These are phyloP conservation scores for Cranoglanis bouderius DNA, from an alignment of 2,113 vertebrate species.

Conservation along the genomic window DNA sequence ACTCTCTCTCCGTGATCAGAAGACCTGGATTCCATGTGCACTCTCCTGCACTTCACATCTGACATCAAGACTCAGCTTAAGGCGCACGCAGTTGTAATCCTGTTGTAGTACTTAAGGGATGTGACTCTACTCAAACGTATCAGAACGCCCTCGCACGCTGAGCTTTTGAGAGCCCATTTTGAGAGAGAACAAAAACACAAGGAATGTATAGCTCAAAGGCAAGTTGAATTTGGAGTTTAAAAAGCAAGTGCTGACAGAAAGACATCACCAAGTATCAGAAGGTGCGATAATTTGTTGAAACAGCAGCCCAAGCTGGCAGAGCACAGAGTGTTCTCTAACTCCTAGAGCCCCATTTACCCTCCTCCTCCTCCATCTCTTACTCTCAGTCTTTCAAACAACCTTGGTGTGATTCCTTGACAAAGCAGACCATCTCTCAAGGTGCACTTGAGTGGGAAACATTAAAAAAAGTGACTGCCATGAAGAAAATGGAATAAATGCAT, in stretches of 20 bases:
- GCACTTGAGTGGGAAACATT: slow-evolving; percentile 64
- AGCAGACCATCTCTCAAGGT: slow-evolving; percentile 71
- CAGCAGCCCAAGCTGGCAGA: slow-evolving; percentile 40
- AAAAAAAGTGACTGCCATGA: slow-evolving; percentile 65
- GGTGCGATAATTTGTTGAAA: slow-evolving; percentile 50
- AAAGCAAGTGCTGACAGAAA: slow-evolving; percentile 45
- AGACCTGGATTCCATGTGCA: slow-evolving; percentile 25
- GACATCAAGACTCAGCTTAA: slow-evolving; percentile 35
- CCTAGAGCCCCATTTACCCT: slow-evolving; percentile 70
- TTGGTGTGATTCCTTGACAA: slow-evolving; percentile 75
- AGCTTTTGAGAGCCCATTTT: slow-evolving; percentile 32
- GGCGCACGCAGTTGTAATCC: slow-evolving; percentile 38
- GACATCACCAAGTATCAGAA: slow-evolving; percentile 47
- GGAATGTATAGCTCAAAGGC: slow-evolving; percentile 51
- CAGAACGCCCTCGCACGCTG: slow-evolving; percentile 47
- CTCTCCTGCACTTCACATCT: slow-evolving; percentile 35
- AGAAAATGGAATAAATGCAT: slow-evolving; percentile 69
- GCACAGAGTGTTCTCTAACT: slow-evolving; percentile 45
- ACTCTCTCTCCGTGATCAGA: slow-evolving; percentile 26
- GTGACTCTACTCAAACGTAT: slow-evolving; percentile 42
- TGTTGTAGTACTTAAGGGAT: slow-evolving; percentile 45
- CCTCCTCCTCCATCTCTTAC: slow-evolving; percentile 63
- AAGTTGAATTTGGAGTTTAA: slow-evolving; percentile 43
- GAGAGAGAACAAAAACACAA: slow-evolving; percentile 40
- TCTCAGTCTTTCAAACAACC: slow-evolving; percentile 76